Evolutionary conservation across 2,113 vertebrate genomes (phyloP), one percentile per base, ranked within the genome.

Genomic region (Scophthalmus maximus): DNA sequence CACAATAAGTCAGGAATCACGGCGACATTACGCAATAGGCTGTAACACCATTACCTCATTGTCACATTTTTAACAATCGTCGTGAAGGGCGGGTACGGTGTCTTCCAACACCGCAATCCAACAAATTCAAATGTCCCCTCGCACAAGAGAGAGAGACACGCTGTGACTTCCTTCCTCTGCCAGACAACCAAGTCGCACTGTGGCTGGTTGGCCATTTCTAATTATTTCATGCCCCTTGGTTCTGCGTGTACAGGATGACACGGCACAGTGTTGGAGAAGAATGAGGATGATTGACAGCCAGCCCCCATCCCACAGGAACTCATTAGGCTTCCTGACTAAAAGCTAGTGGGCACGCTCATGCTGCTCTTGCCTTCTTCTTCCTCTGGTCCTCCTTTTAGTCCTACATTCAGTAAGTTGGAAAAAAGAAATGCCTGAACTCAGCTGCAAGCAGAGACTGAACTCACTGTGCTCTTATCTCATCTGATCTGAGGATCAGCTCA

Each of bases 191-290:
- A 80, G 82, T 80, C 82, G 71, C 70, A 69, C 75, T 76, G 83
- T 55, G 84, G 84, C 84, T 76, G 76, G 23, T 86, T 79, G 88
- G 90, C 88, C 90, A 89, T 89, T 81, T 88, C 87, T 93, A 92
- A 94, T 94, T 93, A 94, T 94, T 93, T 94, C 88, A 92, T 93
- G 91, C 91, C 92, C 91, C 89, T 91, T 92, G 89, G 93, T 93
- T 92, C 87, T 89, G 78, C 57, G 23, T 36, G 85, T 88, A 77
- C 86, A 79, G 92, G 83, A 91, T 73, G 82, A 86, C 76, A 79
- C 55, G 20, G 76, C 83, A 53, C 72, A 74, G 82, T 74, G 81
- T 82, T 91, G 85, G 85, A 83, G 86, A 81, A 87, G 86, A 91
- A 80, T 72, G 84, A 83, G 73, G 65, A 70, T 93, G 92, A 94